Evolutionary conservation across 2,797 vertebrate species (phyloP), one percentile per base, ranked within the genome.

Genomic region (Perodicticus potto): DNA sequence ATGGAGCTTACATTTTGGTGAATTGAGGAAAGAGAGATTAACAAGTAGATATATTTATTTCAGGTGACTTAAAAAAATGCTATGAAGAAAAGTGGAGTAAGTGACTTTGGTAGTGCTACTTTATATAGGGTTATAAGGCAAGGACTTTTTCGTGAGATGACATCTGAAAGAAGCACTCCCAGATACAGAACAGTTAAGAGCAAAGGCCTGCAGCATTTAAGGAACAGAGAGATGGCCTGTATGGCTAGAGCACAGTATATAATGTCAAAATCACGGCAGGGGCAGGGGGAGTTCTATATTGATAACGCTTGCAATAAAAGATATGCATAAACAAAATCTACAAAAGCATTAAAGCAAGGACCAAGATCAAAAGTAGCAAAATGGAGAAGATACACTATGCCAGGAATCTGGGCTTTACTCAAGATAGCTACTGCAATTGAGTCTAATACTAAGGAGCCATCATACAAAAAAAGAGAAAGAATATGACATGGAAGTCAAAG

Each of bases 291-390:
- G 27, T 34, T 59, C 49, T 49, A 65, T n/a, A 83, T 7, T 32
- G 3, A 80, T 43, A 77, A 86, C 13, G 29, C 34, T 84, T 43
- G 84, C 70, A 92, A 25, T 17, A 29, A 91, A 83, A 88, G 32
- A 87, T 22, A 77, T 13, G 69, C 82, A 86, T 7, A n/a, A 43
- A 88, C 16, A 93, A 69, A 73, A 67, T 73, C 84, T 86, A 93
- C 45, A 82, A 63, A 90, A 69, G 77, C 40, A 94, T 32, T 72
- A 57, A 69, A 85, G 32, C 43, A 84, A 76, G 83, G 19, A 82
- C 34, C 61, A 9, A 32, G 7, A 63, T 45, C 4, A 74, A 74
- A 85, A 55, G 76, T 82, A n/a, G 92, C 53, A 65, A 92, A 45
- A 65, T 67, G n/a, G 53, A 82, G 84, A 87, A 63, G 67, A 76